Evolutionary conservation across 1,140 invertebrate genomes (phyloP), one percentile per base, ranked within the genome.

Genomic region (Trinorchestia longiramus): DNA sequence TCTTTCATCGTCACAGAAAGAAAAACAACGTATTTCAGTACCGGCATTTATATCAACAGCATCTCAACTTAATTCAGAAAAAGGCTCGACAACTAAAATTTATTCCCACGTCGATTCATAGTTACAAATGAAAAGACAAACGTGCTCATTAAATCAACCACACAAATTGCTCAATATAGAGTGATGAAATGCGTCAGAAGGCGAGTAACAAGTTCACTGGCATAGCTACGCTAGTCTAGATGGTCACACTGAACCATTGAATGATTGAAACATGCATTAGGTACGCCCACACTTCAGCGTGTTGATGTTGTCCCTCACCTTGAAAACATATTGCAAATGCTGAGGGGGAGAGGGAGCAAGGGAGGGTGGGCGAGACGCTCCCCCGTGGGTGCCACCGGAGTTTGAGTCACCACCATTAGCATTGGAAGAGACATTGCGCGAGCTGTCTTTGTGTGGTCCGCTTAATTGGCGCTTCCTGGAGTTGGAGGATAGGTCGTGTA

Each of bases 241-340:
- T 53, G 47, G 47, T 53, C 47, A 6, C 19, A 53, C 19, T 53
- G 47, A 53, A 8, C 47, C 6, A 53, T 53, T 8, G 6, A n/a
- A 19, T 8, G 47, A 6, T 77, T 77, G 36, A 36, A 28, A 11
- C 28, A 77, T 77, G 8, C 62, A 3, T 28, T 77, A 19, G 1
- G 11, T 77, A 36, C 3, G 62, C 28, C 1, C 28, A 77, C 28
- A 77, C 11, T 77, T 77, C 28, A 77, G 28, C 28, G 28, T 1
- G 62, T 3, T 36, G 15, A 36, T 36, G 62, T 36, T 6, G 92
- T 47, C 47, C 47, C 92, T 94, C 44, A 94, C 92, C 92, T 94
- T 94, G 44, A 94, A 94, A 44, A 92, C 90, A 94, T 94, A 94
- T 45, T 94, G 92, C 92, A 94, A 43, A 45, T 94, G 92, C 43